A percentile compares a stretch with the other conserved stretches of the same genome.
Conservation (phyloP, 2,797 vertebrate species). For the Notamacropus eugenii region DNA sequence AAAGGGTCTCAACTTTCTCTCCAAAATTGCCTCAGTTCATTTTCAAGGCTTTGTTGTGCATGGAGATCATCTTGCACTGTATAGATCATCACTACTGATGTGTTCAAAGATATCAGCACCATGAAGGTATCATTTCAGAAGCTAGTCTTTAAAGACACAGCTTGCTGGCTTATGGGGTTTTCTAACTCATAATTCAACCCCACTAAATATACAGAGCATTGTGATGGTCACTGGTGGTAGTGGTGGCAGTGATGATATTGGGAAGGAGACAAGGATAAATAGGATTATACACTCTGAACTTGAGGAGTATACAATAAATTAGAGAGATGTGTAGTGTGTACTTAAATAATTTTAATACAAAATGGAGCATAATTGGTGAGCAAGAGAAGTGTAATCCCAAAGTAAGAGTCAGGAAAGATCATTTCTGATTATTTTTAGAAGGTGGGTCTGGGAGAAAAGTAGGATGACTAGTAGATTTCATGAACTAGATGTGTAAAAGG, state of each 20-base stretch:
- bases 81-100: background rate
- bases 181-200: background rate
- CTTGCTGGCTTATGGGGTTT: constrained; percentile 3
- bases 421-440: background rate
- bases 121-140: background rate
- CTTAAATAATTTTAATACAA: background rate
- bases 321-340: background rate
- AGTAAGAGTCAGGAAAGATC: background rate
- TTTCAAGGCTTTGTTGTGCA: background rate
- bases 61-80: background rate
- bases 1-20: background rate
- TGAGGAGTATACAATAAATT: background rate
- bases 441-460: background rate
- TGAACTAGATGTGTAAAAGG: background rate
- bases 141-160: background rate
- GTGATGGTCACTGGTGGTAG: background rate
- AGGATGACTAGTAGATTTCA: background rate
- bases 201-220: background rate
- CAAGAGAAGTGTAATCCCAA: background rate
- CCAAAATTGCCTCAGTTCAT: background rate
- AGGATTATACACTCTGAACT: background rate
- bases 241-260: background rate
- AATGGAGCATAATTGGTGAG: background rate
- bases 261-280: background rate
- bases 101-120: background rate